phyloP scores from a whole-genome alignment of 2,888 invertebrate species.

The Limnephilus lunatus region DNA sequence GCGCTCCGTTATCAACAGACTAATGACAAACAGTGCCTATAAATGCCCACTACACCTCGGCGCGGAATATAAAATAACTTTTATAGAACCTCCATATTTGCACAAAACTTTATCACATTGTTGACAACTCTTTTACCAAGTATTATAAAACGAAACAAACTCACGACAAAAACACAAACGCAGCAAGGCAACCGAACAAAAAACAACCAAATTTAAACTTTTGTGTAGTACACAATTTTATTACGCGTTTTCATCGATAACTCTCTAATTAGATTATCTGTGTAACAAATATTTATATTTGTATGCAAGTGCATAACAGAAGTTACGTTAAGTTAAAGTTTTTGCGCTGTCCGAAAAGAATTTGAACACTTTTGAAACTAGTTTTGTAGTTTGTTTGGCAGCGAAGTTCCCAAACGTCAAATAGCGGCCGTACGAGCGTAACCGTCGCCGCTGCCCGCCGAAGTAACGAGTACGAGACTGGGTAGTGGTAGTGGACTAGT shows the following conservation, averaged over 20 bases:
- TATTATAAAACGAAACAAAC: neutral
- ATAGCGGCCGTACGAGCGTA: neutral
- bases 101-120: neutral
- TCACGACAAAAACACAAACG: neutral
- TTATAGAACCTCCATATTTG: neutral
- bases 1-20: neutral
- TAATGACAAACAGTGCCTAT: neutral
- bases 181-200: neutral
- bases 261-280: neutral
- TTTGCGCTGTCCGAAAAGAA: neutral
- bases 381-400: neutral
- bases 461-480: neutral
- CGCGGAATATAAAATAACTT: neutral
- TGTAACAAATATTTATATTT: neutral
- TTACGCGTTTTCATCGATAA: neutral
- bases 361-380: slow-evolving; percentile 3
- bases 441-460: neutral
- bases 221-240: neutral
- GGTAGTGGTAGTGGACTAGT: no score
- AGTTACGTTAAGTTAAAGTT: neutral
- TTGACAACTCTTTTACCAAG: neutral
- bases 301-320: neutral
- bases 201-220: neutral
- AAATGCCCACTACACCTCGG: neutral
- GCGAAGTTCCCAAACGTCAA: slow-evolving; percentile 22